Conservation (phyloP, 2,797 vertebrate species). For the Gorsachius magnificus region DNA sequence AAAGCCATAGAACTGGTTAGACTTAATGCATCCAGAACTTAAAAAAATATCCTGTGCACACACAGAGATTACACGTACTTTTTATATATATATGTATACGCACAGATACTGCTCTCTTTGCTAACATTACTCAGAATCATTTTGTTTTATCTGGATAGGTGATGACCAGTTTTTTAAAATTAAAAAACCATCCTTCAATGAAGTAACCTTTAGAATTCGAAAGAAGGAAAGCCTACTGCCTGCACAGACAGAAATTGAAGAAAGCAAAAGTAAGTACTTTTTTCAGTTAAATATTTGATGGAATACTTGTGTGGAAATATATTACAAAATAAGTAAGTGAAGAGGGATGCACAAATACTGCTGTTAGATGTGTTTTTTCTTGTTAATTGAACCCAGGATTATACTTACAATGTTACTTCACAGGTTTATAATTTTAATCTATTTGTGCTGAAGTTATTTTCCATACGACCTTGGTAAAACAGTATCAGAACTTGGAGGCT, state of each 20-base stretch:
- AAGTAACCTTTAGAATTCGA: constrained; percentile 82
- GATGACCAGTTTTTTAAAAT: constrained; percentile 78
- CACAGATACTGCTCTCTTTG: fast-evolving
- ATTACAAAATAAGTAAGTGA: fast-evolving
- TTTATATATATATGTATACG: no score
- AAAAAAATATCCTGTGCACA: fast-evolving
- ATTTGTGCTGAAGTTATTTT: neutral
- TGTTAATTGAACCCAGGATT: neutral
- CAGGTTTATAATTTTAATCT: neutral
- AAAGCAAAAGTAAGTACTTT: constrained; percentile 5
- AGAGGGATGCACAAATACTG: neutral
- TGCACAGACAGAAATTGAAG: neutral
- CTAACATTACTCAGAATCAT: neutral
- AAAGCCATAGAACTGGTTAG: neutral
- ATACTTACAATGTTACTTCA: neutral
- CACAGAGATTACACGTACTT: fast-evolving
- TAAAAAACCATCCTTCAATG: constrained; percentile 80
- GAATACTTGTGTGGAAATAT: neutral
- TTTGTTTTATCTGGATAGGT: constrained; percentile 18
- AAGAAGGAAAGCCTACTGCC: constrained; percentile 70
- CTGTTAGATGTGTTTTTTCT: neutral
- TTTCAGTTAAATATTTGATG: neutral
- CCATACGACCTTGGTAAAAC: neutral
- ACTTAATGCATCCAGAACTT: neutral
- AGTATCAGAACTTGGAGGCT: neutral